These are phyloP conservation scores for human (Homo sapiens) DNA, from an alignment of 2,113 vertebrate species.

Conservation along the genomic window DNA sequence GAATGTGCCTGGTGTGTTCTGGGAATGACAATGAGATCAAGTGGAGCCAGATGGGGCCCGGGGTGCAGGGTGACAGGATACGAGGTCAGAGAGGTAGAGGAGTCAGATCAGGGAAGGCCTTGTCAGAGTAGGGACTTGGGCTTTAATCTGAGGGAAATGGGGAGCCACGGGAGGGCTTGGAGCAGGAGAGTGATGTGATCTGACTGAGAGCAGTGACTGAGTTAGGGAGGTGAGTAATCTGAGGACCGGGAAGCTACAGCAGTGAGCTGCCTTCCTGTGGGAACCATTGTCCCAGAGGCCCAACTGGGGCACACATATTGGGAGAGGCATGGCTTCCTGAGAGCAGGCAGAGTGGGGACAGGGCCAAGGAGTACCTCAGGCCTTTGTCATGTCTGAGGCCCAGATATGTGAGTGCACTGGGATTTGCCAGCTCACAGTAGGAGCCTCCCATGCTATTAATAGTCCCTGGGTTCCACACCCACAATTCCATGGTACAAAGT, in stretches of 20 bases:
- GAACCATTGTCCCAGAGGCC: background rate
- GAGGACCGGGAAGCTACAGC: background rate
- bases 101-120: background rate
- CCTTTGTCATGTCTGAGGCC: background rate
- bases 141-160: background rate
- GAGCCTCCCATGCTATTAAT: background rate
- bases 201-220: background rate
- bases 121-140: background rate
- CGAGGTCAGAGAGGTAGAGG: background rate
- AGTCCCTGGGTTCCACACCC: background rate
- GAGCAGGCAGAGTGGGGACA: background rate
- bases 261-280: background rate
- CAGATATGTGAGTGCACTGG: background rate
- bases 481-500: background rate
- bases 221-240: background rate
- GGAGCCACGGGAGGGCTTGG: background rate
- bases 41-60: background rate
- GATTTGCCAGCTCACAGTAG: background rate
- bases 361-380: background rate
- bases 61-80: background rate
- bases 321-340: background rate
- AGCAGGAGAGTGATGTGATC: background rate
- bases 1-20: background rate
- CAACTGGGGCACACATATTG: accelerated
- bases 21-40: background rate